These are phyloP conservation scores for Eristalis arbustorum DNA, from an alignment of 2,888 invertebrate genomes.

Conservation along the genomic window DNA sequence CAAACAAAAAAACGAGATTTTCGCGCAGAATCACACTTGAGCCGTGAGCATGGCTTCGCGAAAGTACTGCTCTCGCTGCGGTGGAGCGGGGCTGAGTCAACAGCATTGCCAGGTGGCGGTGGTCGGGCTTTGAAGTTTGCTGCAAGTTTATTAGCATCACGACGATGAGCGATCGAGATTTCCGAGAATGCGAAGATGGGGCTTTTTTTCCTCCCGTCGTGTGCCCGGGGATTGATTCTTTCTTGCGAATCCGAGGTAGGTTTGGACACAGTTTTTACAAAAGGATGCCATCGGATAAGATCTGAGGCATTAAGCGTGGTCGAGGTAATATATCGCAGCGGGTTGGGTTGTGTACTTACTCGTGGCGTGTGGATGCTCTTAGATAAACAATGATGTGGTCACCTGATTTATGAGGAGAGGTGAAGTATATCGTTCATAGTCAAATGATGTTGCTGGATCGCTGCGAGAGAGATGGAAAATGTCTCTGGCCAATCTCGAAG, in stretches of 20 bases:
- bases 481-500: no score
- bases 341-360: background rate
- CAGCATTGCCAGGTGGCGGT: background rate
- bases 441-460: background rate
- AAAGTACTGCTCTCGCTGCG: background rate
- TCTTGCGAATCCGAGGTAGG: background rate
- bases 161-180: background rate
- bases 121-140: background rate
- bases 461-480: background rate
- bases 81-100: background rate
- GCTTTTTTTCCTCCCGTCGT: no score
- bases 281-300: background rate
- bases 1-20: slow-evolving; percentile 43
- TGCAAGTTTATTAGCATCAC: background rate
- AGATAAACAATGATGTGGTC: background rate
- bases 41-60: background rate
- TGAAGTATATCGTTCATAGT: background rate
- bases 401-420: background rate
- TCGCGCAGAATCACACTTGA: slow-evolving; percentile 63
- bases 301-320: background rate
- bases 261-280: background rate
- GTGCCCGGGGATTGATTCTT: background rate
- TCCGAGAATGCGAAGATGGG: background rate
- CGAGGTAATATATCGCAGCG: background rate
- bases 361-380: background rate